Evolutionary conservation across 2,797 vertebrate species (phyloP).

Genomic region (Myotis daubentonii): DNA sequence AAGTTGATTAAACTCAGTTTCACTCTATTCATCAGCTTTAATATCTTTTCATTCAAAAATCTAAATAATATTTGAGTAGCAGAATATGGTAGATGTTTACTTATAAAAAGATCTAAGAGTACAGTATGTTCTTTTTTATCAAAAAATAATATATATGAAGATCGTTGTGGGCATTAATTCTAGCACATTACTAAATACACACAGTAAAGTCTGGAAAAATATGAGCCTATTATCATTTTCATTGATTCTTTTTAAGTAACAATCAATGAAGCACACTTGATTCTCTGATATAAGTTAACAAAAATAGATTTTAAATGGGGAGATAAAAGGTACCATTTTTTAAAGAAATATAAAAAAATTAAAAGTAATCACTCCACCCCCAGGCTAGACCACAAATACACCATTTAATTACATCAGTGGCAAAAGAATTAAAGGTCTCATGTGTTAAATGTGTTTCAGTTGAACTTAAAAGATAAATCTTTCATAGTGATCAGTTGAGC

Average conservation of each 20-base stretch:
- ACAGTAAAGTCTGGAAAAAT: neutral
- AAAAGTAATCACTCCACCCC: neutral
- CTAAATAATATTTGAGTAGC: neutral
- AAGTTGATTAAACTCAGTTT: slow-evolving; percentile 58
- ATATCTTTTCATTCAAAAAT: slow-evolving; percentile 28
- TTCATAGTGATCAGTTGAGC: slow-evolving; percentile 54
- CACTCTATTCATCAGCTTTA: neutral
- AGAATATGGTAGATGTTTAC: neutral
- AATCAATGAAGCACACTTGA: neutral
- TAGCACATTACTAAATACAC: neutral
- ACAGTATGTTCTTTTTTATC: neutral
- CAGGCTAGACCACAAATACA: slow-evolving; percentile 41
- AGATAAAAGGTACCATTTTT: slow-evolving; percentile 32
- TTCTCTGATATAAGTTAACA: slow-evolving; percentile 22
- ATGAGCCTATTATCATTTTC: neutral
- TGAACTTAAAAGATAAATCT: slow-evolving; percentile 74
- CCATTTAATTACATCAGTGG: slow-evolving; percentile 66
- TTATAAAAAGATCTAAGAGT: slow-evolving; percentile 23
- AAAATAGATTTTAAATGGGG: neutral
- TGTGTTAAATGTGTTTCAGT: slow-evolving; percentile 61
- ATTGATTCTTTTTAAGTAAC: neutral
- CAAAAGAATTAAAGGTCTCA: slow-evolving; percentile 68
- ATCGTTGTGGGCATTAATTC: neutral
- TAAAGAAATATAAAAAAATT: slow-evolving; percentile 12
- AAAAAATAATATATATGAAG: slow-evolving; percentile 9